Conservation (phyloP, 2,797 vertebrate species). For the Falco novaeseelandiae region DNA sequence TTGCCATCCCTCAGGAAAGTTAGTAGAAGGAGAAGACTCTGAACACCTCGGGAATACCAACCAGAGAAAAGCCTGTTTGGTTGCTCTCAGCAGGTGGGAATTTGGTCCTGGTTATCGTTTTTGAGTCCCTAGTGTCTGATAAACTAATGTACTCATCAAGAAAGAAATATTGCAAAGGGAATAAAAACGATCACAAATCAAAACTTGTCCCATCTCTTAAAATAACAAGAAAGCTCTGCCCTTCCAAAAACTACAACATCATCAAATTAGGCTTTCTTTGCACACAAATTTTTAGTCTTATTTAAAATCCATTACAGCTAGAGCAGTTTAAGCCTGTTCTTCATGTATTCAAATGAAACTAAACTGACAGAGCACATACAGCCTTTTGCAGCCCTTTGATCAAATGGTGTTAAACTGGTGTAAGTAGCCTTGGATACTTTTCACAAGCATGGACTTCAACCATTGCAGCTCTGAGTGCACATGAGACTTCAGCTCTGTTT, state of each 20-base stretch:
- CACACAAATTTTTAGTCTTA: background rate
- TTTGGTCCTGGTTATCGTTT: background rate
- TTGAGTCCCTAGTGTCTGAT: background rate
- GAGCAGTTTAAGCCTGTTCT: background rate
- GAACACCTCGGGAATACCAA: background rate
- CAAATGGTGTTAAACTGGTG: background rate
- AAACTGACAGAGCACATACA: background rate
- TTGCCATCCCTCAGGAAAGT: background rate
- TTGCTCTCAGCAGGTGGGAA: background rate
- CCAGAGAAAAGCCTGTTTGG: background rate
- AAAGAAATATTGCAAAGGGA: background rate
- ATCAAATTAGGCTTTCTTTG: background rate
- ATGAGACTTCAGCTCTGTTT: background rate
- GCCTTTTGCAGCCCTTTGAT: background rate
- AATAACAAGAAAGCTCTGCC: background rate
- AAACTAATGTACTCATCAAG: background rate
- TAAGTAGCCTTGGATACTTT: background rate
- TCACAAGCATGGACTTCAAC: background rate
- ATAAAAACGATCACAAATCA: background rate
- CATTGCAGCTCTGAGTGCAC: background rate
- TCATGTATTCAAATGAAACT: background rate
- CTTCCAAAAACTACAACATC: background rate
- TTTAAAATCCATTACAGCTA: conserved; percentile 10
- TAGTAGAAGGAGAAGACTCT: background rate
- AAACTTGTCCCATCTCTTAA: background rate